Conservation (phyloP, 2,888 invertebrate species). For the Lepidonotus clava region DNA sequence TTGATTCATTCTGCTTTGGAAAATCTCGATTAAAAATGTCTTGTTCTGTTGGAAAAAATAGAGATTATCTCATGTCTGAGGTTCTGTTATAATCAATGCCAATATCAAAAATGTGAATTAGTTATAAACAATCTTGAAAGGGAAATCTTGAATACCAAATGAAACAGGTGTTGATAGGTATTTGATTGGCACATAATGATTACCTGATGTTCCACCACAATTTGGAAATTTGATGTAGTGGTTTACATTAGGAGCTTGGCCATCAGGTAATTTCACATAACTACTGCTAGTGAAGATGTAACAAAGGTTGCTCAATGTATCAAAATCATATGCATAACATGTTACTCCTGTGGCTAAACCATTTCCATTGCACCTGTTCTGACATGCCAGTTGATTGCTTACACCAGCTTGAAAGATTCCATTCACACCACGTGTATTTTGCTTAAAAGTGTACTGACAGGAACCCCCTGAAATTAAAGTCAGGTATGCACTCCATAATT, state of each 20-base stretch:
- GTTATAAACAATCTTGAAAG: too few relatives aligned
- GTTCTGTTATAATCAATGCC: too few relatives aligned
- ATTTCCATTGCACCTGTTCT: neutral
- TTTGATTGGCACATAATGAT: neutral
- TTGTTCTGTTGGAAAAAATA: too few relatives aligned
- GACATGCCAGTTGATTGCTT: neutral
- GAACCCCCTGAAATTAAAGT: too few relatives aligned
- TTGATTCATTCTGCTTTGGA: too few relatives aligned
- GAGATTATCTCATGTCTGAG: too few relatives aligned
- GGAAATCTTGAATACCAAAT: too few relatives aligned
- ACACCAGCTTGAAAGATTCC: neutral
- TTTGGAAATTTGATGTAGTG: neutral
- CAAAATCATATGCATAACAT: constrained; percentile 20
- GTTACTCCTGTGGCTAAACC: neutral
- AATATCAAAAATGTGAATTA: too few relatives aligned
- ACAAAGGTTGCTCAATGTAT: neutral
- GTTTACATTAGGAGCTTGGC: neutral
- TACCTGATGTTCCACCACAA: constrained; percentile 24
- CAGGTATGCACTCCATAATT: too few relatives aligned
- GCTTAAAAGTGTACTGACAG: neutral
- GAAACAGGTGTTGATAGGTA: too few relatives aligned
- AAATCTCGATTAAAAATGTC: too few relatives aligned
- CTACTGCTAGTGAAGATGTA: neutral
- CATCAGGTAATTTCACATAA: neutral
- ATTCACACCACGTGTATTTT: neutral